Conservation (phyloP, 2,113 vertebrate genomes). For the Abramis brama region DNA sequence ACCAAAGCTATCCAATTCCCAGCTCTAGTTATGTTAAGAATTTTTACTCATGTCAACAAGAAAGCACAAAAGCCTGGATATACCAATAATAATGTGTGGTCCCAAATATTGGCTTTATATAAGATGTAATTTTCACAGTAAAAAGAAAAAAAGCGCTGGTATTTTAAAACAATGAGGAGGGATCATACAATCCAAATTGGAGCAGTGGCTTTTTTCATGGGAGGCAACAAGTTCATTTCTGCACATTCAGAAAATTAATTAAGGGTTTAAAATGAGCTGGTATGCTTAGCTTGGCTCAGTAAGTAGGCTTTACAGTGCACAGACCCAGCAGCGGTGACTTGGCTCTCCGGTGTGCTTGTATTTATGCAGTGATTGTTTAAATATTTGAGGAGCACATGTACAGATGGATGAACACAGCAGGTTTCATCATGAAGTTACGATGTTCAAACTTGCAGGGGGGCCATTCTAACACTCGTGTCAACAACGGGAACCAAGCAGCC, state of each 20-base stretch:
- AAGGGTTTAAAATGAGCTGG: constrained; percentile 56
- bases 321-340: constrained; percentile 50
- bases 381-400: constrained; percentile 79
- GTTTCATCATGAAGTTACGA: constrained; percentile 76
- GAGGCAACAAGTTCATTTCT: constrained; percentile 33
- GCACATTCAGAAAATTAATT: constrained; percentile 58
- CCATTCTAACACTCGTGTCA: constrained; percentile 76
- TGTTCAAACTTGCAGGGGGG: constrained; percentile 73
- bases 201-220: not conserved
- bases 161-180: constrained; percentile 18
- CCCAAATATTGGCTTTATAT: constrained; percentile 17
- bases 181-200: not conserved
- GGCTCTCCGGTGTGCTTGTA: constrained; percentile 64
- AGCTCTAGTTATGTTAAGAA: constrained; percentile 5
- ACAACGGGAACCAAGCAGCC: constrained; percentile 68
- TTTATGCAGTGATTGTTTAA: constrained; percentile 73
- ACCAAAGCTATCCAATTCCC: not conserved
- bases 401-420: constrained; percentile 72
- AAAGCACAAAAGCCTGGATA: not conserved
- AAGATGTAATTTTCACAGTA: constrained; percentile 17
- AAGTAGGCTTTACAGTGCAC: constrained; percentile 67
- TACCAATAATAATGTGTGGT: constrained; percentile 13
- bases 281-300: constrained; percentile 67
- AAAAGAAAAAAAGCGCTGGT: not conserved
- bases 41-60: not conserved